Percentiles rank a stretch among this genome's conserved stretches.
These are phyloP conservation scores for Pelodiscus sinensis DNA, from an alignment of 2,113 vertebrate genomes.

Conservation along the genomic window DNA sequence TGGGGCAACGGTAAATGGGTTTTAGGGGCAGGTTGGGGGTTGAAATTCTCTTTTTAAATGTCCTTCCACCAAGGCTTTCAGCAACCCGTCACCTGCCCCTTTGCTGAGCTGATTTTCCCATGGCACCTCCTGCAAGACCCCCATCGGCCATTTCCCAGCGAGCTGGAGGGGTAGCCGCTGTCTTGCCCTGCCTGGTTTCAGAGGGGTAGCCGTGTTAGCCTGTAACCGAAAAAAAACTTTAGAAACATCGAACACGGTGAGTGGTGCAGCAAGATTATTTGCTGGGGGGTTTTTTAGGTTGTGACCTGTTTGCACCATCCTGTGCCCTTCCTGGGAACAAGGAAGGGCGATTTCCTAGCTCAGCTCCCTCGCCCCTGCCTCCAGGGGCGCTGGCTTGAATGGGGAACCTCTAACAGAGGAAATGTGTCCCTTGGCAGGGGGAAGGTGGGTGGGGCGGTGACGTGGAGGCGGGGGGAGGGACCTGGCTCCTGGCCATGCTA, in stretches of 20 bases:
- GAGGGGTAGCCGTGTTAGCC: no score
- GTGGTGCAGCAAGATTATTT: no score
- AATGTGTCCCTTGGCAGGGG: background rate
- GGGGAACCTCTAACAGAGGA: background rate
- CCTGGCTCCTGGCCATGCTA: background rate
- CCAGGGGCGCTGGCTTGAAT: accelerated
- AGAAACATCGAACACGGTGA: no score
- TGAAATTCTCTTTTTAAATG: background rate
- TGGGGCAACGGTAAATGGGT: background rate
- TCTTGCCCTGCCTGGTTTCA: background rate
- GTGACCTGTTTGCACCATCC: background rate
- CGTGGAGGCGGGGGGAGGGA: no score
- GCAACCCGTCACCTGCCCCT: background rate
- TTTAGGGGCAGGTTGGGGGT: background rate
- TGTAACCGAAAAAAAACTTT: no score
- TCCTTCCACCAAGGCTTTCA: no score
- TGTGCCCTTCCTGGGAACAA: background rate
- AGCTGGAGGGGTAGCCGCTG: no score
- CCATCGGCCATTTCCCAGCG: background rate
- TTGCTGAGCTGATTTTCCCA: background rate
- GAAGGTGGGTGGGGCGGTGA: background rate
- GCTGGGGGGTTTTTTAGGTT: no score
- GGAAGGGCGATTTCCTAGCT: background rate
- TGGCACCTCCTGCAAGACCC: background rate
- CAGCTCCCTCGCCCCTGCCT: background rate